These are phyloP conservation scores for Encarsia formosa DNA, from an alignment of 2,888 invertebrate species.

Conservation along the genomic window DNA sequence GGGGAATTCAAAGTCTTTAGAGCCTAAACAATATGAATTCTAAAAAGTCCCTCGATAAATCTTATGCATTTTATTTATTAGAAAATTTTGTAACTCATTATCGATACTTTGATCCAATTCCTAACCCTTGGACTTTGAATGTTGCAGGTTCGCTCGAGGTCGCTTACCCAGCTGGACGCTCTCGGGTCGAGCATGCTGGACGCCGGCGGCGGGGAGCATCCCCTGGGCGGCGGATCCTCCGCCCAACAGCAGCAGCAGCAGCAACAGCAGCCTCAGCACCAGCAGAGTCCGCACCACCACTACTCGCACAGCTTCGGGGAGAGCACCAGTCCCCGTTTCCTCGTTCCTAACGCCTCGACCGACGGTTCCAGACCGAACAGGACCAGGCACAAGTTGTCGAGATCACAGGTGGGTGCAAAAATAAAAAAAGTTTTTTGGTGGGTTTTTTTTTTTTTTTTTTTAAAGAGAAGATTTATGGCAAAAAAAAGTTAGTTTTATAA, in stretches of 20 bases:
- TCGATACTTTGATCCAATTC: too few species aligned
- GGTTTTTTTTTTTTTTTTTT: too few species aligned
- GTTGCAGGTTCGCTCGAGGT: conserved; percentile 66
- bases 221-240: conserved; percentile 37
- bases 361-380: conserved; percentile 47
- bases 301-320: conserved; percentile 39
- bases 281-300: conserved; percentile 34
- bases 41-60: too few species aligned
- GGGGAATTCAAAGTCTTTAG: too few species aligned
- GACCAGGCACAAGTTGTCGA: conserved; percentile 58
- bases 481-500: too few species aligned
- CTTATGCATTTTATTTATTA: too few species aligned
- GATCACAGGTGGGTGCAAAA: conserved; percentile 60
- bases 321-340: conserved; percentile 50
- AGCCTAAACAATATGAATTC: too few species aligned
- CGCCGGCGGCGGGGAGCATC: conserved; percentile 43
- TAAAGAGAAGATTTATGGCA: too few species aligned
- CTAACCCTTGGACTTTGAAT: too few species aligned
- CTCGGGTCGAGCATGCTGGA: conserved; percentile 56
- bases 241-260: conserved; percentile 43
- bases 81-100: too few species aligned
- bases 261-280: conserved; percentile 41
- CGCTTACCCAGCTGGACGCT: conserved; percentile 68
- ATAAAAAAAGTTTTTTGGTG: too few species aligned
- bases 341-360: conserved; percentile 49